These are phyloP conservation scores for Chromobotia macracanthus DNA, from an alignment of 2,797 vertebrate genomes.

Conservation along the genomic window DNA sequence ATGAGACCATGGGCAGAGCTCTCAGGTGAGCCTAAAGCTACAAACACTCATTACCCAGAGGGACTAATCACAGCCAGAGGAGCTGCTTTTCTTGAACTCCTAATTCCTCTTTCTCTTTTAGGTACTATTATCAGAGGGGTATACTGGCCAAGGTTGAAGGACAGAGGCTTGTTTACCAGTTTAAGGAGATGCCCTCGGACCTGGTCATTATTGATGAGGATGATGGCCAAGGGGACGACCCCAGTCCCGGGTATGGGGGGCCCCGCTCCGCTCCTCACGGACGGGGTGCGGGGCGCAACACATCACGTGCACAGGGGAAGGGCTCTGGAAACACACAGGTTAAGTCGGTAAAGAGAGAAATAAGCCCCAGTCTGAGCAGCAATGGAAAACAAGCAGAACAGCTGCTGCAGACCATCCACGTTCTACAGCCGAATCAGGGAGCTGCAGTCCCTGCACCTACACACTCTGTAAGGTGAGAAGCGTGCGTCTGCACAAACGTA, in stretches of 20 bases:
- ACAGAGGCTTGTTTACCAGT: conserved; percentile 89
- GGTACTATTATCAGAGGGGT: conserved; percentile 90
- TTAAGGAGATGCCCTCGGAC: conserved; percentile 90
- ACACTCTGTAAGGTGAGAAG: conserved; percentile 78
- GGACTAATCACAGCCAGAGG: conserved; percentile 19
- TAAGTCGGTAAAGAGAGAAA: conserved; percentile 78
- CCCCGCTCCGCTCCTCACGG: conserved; percentile 70
- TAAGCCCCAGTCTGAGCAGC: conserved; percentile 64
- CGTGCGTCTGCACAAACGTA: not conserved
- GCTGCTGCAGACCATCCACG: conserved; percentile 72
- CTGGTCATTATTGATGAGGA: conserved; percentile 87
- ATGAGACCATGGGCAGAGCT: conserved; percentile 90
- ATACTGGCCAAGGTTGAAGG: conserved; percentile 91
- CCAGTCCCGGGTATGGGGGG: conserved; percentile 58
- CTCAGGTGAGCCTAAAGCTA: conserved; percentile 76
- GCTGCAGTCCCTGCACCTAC: conserved; percentile 67
- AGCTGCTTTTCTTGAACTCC: conserved; percentile 13
- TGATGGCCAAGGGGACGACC: conserved; percentile 69
- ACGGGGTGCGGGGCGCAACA: conserved; percentile 63
- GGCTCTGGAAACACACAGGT: conserved; percentile 60
- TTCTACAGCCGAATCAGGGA: conserved; percentile 73
- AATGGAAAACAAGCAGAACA: conserved; percentile 69
- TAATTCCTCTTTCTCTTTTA: conserved; percentile 56
- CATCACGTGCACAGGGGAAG: conserved; percentile 58
- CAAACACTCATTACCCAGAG: conserved; percentile 18